phyloP scores from a whole-genome alignment of 2,888 invertebrate genomes.

The Stramonita haemastoma region DNA sequence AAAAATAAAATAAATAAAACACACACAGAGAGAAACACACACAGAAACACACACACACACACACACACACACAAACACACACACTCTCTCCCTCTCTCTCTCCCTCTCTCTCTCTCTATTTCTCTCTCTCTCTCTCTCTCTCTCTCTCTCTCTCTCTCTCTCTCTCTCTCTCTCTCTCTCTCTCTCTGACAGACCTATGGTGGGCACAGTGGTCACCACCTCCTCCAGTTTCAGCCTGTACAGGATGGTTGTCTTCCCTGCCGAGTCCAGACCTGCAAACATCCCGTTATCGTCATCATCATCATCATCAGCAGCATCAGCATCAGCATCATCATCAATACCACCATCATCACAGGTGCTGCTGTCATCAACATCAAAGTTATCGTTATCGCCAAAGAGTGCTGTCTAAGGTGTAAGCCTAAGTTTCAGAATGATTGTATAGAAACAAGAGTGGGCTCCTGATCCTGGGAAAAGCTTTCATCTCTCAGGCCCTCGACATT shows the following conservation, averaged over 20 bases:
- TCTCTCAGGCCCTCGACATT: background rate
- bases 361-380: background rate
- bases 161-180: background rate
- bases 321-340: no score
- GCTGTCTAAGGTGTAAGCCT: background rate
- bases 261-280: conserved; percentile 65
- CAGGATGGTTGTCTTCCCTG: conserved; percentile 66
- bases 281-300: background rate
- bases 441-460: background rate
- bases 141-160: background rate
- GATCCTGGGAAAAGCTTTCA: background rate
- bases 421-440: background rate
- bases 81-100: no score
- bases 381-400: background rate
- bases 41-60: conserved; percentile 16
- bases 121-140: no score
- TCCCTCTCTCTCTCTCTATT: no score
- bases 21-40: no score
- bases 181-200: conserved; percentile 60
- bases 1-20: no score
- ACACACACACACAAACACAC: no score
- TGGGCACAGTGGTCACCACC: conserved; percentile 63
- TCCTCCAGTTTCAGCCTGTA: conserved; percentile 66
- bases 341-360: background rate
- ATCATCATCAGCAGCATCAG: background rate